Base-by-base conservation (phyloP, 1,140 invertebrate species). In the Pteromalus puparum region DNA sequence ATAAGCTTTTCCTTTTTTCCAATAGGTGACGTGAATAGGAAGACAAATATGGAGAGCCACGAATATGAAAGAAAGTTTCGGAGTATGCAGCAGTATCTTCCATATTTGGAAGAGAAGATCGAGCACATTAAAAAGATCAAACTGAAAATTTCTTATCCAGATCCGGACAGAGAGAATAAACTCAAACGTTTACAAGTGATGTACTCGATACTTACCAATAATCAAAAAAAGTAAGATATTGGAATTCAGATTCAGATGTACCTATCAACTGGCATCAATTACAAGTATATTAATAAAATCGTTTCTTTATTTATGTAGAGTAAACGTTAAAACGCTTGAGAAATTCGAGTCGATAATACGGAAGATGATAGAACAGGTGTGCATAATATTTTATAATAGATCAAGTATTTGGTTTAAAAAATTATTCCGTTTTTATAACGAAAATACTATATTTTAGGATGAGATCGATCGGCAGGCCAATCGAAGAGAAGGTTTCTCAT, bases 41-140 rank as follows among this genome's bases (percentile, higher is more conserved):
- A 46, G 7, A n/a, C 85, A 89, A 86, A 72, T n/a, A 91, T 91
- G 90, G 92, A 81, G 28, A 42, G 42, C n/a, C 53, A 76, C 73
- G 79, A 81, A 48, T 67, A 76, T 73, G 79, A 81, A 48, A 75
- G n/a, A 77, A 85, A 95, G 88, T 94, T 95, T 85, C 92, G 93
- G 82, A 94, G 95, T 87, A 95, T 96, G 93, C 95, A 95, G 91
- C 93, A 94, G 80, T 95, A 95, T 89, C 94, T 95, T 88, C 95
- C 95, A 30, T 95, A 95, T 88, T 89, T 96, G 88, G 94, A 95
- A 88, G 94, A 90, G 80, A 95, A 95, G 93, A 95, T 96, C 83
- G 92, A 92, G 81, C 93, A 93, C 85, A 90, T 95, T 79, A 94
- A 95, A 94, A 94, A 91, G 82, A 92, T 93, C 2, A 93, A 89